Conservation (phyloP, 2,888 invertebrate species). For the Orthosia incerta region DNA sequence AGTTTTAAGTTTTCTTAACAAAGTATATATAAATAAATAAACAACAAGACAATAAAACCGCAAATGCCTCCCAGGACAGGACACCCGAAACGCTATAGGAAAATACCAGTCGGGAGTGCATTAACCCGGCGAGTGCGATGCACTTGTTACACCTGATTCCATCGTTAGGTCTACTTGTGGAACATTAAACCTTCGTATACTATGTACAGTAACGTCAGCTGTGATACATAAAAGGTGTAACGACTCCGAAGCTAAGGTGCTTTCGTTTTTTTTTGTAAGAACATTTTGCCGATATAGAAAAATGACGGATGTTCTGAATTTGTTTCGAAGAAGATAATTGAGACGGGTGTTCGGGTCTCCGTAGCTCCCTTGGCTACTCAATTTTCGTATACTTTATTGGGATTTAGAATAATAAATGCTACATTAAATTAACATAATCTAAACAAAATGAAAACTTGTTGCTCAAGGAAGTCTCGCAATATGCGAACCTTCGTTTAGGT, state of each 20-base stretch:
- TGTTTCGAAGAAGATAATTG: neutral
- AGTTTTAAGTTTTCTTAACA: too few species aligned
- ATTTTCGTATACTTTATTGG: neutral
- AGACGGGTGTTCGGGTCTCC: neutral
- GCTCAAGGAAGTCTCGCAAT: constrained; percentile 4
- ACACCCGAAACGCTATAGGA: constrained; percentile 69
- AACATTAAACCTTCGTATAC: constrained; percentile 70
- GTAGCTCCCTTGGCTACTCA: neutral
- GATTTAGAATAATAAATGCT: constrained; percentile 10
- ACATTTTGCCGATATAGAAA: constrained; percentile 4
- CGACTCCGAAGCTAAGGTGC: constrained; percentile 26
- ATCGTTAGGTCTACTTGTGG: constrained; percentile 67
- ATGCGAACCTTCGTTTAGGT: neutral
- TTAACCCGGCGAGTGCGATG: constrained; percentile 80
- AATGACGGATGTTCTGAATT: constrained; percentile 2
- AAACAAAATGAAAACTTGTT: neutral
- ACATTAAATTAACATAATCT: constrained; percentile 11
- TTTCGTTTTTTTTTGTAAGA: constrained; percentile 20
- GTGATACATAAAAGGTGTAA: constrained; percentile 56
- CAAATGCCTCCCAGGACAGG: constrained; percentile 60
- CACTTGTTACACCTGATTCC: constrained; percentile 77
- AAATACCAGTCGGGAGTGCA: constrained; percentile 73
- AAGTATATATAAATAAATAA: too few species aligned
- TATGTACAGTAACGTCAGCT: constrained; percentile 59
- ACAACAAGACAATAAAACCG: constrained; percentile 2